Percentiles rank a stretch among this genome's conserved stretches.
phyloP scores from a whole-genome alignment of 2,888 invertebrate genomes.

The Orthonevra nobilis region DNA sequence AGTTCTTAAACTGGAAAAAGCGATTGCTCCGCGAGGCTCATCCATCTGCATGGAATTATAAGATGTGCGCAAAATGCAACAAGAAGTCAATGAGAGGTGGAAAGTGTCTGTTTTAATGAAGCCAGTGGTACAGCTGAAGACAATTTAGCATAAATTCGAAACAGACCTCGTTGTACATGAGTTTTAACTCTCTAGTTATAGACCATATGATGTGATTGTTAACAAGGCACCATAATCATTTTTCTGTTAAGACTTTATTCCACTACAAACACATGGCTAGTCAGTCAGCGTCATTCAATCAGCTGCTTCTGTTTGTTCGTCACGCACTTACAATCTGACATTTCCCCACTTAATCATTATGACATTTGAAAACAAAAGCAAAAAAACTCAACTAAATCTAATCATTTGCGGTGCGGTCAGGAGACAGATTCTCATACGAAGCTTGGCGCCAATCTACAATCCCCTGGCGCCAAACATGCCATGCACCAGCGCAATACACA shows the following conservation, averaged over 20 bases:
- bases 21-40: no score
- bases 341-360: conserved; percentile 63
- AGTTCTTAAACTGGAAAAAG: no score
- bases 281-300: conserved; percentile 35
- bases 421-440: conserved; percentile 48
- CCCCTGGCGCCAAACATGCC: conserved; percentile 63
- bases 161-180: no score
- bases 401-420: conserved; percentile 61
- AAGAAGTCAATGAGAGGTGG: no score
- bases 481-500: conserved; percentile 31
- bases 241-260: conserved; percentile 16
- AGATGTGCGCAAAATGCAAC: no score
- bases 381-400: conserved; percentile 56
- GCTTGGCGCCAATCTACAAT: conserved; percentile 61
- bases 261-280: conserved; percentile 39
- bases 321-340: conserved; percentile 56
- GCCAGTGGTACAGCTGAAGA: no score
- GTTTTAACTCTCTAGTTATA: no score
- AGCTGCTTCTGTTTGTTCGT: conserved; percentile 40
- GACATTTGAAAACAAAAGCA: conserved; percentile 31
- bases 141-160: no score
- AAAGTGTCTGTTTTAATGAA: no score
- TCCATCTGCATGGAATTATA: no score
- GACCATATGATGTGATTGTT: conserved; percentile 33
- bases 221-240: conserved; percentile 17